Evolutionary conservation across 2,888 invertebrate species (phyloP), one percentile per base, ranked within the genome.

Genomic region (Apamea sordens): DNA sequence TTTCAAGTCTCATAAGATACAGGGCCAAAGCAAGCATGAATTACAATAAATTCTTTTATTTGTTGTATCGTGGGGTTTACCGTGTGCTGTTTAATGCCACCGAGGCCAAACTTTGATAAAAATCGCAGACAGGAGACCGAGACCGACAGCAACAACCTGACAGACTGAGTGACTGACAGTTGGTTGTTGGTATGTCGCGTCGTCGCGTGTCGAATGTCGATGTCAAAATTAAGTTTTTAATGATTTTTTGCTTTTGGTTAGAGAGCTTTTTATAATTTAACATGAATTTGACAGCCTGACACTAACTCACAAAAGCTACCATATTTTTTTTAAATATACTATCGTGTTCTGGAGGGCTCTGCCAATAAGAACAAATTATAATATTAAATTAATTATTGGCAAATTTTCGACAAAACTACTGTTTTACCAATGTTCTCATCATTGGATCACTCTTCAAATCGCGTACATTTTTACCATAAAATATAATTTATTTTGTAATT

Each of bases 181-280:
- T 64, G 18, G 18, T 50, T 36, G 36, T 41, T 41, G 41, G 41
- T 41, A 41, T 7, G 36, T 6, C 36, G 1, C 3, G 61, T 73
- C 3, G 61, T 73, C 76, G 76, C 76, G 76, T 77, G 76, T 76
- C 50, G 36, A 41, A 2, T 76, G 76, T 75, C 50, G 41, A 53
- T 76, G 76, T 75, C 63, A 76, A 73, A 47, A 47, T 73, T 36
- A 24, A 47, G 13, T n/a, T 73, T 73, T 72, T 70, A 15, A 32
- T 32, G 41, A 21, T 41, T 73, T 10, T 63, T 41, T 36, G 32
- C 18, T 3, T 1, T 47, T 73, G 36, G 61, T 21, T 47, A 76
- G 1, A 36, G 4, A 21, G 21, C 36, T 28, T 73, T 73, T 76
- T 32, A 61, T 10, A n/a, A 6, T 59, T 59, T n/a, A 13, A 6